Conservation (phyloP, 2,797 vertebrate genomes). For the Gila robusta region DNA sequence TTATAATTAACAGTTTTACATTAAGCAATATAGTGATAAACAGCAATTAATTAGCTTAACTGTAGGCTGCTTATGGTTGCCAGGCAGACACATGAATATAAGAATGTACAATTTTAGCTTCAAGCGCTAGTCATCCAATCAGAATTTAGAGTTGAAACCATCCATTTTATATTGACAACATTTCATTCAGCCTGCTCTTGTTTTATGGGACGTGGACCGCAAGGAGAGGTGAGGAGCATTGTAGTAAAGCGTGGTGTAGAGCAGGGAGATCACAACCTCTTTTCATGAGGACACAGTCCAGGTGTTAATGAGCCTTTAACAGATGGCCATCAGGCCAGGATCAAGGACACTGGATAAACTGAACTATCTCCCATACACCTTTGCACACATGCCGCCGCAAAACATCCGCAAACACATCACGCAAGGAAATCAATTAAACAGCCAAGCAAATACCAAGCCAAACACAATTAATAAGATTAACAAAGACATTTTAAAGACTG, state of each 20-base stretch:
- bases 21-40: not conserved
- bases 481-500: conserved; percentile 20
- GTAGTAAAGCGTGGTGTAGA: not conserved
- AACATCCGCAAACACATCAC: conserved; percentile 40
- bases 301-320: conserved; percentile 62
- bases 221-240: not conserved
- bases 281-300: conserved; percentile 49
- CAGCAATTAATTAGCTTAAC: conserved; percentile 15
- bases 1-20: not conserved
- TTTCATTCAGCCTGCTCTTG: not conserved
- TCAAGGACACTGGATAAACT: conserved; percentile 64
- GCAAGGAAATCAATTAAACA: conserved; percentile 52
- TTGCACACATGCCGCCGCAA: conserved; percentile 25
- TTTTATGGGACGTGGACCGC: not conserved
- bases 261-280: conserved; percentile 3
- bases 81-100: not conserved
- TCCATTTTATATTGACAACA: not conserved
- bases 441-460: conserved; percentile 39
- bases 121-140: not conserved
- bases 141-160: not conserved
- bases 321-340: conserved; percentile 72
- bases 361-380: conserved; percentile 43
- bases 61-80: not conserved
- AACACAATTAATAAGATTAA: conserved; percentile 52
- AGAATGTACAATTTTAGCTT: not conserved